Base-by-base conservation (phyloP, 2,797 vertebrate species). In the Tapera naevia region DNA sequence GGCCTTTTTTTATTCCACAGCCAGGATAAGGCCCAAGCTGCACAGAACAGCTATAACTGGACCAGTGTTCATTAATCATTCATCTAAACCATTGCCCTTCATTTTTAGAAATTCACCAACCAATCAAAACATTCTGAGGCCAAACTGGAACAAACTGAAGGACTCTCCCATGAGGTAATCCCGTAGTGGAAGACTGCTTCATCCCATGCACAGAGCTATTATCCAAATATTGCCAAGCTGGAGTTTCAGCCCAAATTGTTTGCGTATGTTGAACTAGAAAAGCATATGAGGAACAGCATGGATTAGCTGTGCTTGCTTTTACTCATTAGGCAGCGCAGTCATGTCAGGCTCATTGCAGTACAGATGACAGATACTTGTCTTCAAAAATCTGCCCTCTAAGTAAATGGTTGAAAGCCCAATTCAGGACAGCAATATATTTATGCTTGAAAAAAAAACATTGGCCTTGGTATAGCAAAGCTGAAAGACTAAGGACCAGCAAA, bases 181-280 rank as follows among this genome's bases (percentile, higher is more conserved):
- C 53, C 30, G 5, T 16, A 60, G 64, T 21, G 14, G 75, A 83
- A 92, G 37, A 45, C 35, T 72, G 48, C 48, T 83, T 86, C 3
- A 0, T 89, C 87, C 89, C 57, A 37, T 84, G 39, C 0, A 0
- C 50, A 83, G 76, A 93, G 51, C 62, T 79, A 43, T 93, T 91
- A 95, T 70, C 79, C 80, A 86, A 91, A 86, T 66, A 88, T 45
- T 73, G 64, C 86, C 86, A 93, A 85, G 71, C 62, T 89, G 91
- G 94, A 91, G 62, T 91, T 95, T 86, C 87, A 83, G 62, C 39
- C 91, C 62, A 73, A 91, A 95, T 92, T 91, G 32, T 81, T 95
- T 89, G 74, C 16, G 33, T 70, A 86, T 91, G 92, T 93, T 89
- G 58, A 66, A 75, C 32, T 92, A 86, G 81, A 93, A 93, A 91